Conservation (phyloP, 2,797 vertebrate species). For the Nyctibius grandis region DNA sequence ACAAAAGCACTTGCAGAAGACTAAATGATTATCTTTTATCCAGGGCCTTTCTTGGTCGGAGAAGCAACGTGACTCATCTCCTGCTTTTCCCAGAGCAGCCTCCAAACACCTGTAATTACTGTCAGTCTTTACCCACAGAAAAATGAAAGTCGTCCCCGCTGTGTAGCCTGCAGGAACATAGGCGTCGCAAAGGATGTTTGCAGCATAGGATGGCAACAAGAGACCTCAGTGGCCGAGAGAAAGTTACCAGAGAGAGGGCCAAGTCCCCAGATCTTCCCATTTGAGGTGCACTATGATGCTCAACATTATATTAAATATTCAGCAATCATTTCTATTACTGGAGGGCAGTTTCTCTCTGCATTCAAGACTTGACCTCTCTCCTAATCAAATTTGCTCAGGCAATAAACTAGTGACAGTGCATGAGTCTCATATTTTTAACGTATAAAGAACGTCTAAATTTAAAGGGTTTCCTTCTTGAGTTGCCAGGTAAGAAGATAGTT, state of each 20-base stretch:
- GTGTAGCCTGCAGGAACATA: not conserved
- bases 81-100: not conserved
- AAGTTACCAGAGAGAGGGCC: not conserved
- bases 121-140: not conserved
- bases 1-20: not conserved
- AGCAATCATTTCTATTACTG: not conserved
- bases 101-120: not conserved
- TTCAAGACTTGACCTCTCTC: not conserved
- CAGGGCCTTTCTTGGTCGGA: not conserved
- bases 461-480: not conserved
- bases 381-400: not conserved
- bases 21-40: not conserved
- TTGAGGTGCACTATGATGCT: not conserved
- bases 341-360: not conserved
- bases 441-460: not conserved
- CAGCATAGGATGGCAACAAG: rapidly evolving
- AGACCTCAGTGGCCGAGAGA: not conserved
- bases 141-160: not conserved
- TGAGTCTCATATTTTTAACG: not conserved
- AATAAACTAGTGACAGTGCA: not conserved
- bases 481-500: not conserved
- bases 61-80: not conserved
- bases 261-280: not conserved
- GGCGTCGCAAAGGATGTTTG: not conserved
- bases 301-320: not conserved